phyloP scores from a whole-genome alignment of 2,888 invertebrate genomes.

The Limenitis camilla region DNA sequence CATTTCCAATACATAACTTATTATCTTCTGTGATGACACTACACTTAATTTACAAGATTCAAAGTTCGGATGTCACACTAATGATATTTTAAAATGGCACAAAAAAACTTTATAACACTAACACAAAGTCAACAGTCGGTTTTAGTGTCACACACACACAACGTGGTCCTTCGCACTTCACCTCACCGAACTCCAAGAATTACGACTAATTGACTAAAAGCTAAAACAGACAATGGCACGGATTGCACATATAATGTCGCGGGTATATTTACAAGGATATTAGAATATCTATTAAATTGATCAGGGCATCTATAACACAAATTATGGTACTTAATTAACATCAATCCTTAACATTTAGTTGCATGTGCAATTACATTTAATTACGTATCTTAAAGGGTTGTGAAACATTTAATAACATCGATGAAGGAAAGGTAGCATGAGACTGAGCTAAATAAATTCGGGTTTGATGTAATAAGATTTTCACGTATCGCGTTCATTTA shows the following conservation, averaged over 20 bases:
- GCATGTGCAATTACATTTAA: conserved; percentile 55
- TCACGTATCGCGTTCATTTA: too few species aligned
- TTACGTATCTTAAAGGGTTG: conserved; percentile 65
- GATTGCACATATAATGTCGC: conserved; percentile 67
- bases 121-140: conserved; percentile 69
- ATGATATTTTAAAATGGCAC: conserved; percentile 72
- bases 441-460: too few species aligned
- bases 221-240: conserved; percentile 73
- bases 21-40: conserved; percentile 70
- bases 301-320: conserved; percentile 48
- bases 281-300: conserved; percentile 59
- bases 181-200: conserved; percentile 35
- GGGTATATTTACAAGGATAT: conserved; percentile 57
- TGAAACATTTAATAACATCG: conserved; percentile 31
- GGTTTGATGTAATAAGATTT: too few species aligned
- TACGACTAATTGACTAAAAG: conserved; percentile 65
- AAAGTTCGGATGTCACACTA: conserved; percentile 74
- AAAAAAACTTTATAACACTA: conserved; percentile 74
- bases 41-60: conserved; percentile 69
- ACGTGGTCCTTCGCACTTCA: conserved; percentile 39
- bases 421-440: conserved; percentile 7
- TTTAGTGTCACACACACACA: conserved; percentile 47
- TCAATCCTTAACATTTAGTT: conserved; percentile 52
- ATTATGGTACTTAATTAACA: conserved; percentile 59
- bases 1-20: conserved; percentile 69